A percentile compares a stretch with the other conserved stretches of the same genome.
phyloP scores from a whole-genome alignment of 2,797 vertebrate species.

The Sebastiscus albofasciatus region DNA sequence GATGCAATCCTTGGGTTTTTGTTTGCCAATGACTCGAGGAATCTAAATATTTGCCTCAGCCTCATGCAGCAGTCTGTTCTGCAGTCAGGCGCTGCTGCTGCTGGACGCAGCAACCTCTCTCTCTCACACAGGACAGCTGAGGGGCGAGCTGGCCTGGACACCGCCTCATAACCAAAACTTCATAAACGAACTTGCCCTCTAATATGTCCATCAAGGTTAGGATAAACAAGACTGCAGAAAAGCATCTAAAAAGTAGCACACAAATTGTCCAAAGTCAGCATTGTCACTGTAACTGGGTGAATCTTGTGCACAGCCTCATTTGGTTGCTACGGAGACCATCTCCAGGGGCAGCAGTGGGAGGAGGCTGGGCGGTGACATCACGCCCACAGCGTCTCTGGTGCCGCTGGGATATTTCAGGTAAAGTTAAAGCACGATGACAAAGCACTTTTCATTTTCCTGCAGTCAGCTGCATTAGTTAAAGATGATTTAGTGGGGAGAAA shows the following conservation, averaged over 20 bases:
- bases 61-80: not conserved
- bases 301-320: constrained; percentile 59
- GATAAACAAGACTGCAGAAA: not conserved
- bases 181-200: not conserved
- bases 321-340: constrained; percentile 77
- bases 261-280: constrained; percentile 44
- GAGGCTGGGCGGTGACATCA: constrained; percentile 73
- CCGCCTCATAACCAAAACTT: not conserved
- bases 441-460: constrained; percentile 60
- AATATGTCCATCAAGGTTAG: not conserved
- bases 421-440: constrained; percentile 64
- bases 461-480: constrained; percentile 19
- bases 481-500: constrained; percentile 14
- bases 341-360: constrained; percentile 65
- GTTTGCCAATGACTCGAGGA: constrained; percentile 39
- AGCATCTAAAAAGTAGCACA: not conserved
- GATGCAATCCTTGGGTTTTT: constrained; percentile 31
- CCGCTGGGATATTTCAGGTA: constrained; percentile 60
- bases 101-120: not conserved
- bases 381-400: constrained; percentile 46
- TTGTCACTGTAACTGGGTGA: constrained; percentile 47
- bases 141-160: not conserved
- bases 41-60: constrained; percentile 27
- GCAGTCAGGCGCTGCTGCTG: not conserved
- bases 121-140: constrained; percentile 39